Evolutionary conservation across 2,797 vertebrate genomes (phyloP).

Genomic region (Hozukius guyotensis): DNA sequence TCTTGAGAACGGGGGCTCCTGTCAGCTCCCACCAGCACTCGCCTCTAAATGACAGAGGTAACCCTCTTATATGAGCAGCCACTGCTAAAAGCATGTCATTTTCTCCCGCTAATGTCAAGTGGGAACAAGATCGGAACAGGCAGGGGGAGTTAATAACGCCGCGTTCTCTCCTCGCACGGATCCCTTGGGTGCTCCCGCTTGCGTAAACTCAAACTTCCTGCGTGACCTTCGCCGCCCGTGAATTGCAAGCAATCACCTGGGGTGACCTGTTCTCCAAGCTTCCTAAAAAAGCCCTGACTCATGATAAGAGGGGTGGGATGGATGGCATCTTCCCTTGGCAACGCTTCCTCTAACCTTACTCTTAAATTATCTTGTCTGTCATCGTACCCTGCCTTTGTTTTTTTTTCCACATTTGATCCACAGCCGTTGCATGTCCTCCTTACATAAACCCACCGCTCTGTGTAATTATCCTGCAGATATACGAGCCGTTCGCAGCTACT

Average conservation of each 20-base stretch:
- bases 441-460: not conserved
- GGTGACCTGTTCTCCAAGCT: slow-evolving; percentile 21
- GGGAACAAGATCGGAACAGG: slow-evolving; percentile 69
- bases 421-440: not conserved
- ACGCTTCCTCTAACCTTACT: not conserved
- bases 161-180: slow-evolving; percentile 36
- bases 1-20: slow-evolving; percentile 54
- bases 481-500: not conserved
- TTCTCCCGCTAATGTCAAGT: slow-evolving; percentile 79
- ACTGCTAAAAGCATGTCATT: slow-evolving; percentile 79
- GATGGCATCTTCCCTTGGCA: not conserved
- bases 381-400: not conserved
- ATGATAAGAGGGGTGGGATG: not conserved
- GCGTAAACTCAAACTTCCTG: slow-evolving; percentile 44
- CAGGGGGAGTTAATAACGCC: slow-evolving; percentile 68
- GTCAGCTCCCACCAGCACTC: slow-evolving; percentile 56
- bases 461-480: slow-evolving; percentile 5
- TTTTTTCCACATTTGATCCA: not conserved
- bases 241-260: slow-evolving; percentile 35
- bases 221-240: slow-evolving; percentile 23
- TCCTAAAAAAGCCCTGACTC: slow-evolving; percentile 36
- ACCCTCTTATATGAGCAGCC: slow-evolving; percentile 67
- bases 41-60: slow-evolving; percentile 72
- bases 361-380: not conserved
- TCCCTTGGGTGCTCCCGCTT: slow-evolving; percentile 23